A percentile compares a stretch with the other conserved stretches of the same genome.
Evolutionary conservation across 2,888 invertebrate genomes (phyloP).

Genomic region (Eulithis prunata): DNA sequence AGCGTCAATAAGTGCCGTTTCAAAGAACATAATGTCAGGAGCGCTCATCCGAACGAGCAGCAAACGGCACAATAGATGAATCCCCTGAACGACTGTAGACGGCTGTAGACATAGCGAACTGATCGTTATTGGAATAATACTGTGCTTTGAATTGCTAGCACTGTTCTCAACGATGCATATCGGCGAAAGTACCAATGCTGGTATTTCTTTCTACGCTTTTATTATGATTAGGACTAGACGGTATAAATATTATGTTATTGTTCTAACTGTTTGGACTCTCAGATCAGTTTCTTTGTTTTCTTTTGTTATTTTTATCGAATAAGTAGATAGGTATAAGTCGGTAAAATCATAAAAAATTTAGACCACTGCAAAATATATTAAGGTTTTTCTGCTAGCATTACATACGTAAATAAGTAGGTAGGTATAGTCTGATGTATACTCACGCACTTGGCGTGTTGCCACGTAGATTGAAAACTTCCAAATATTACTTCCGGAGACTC

Average conservation of each 20-base stretch:
- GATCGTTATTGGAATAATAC: constrained; percentile 33
- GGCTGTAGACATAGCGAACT: constrained; percentile 7
- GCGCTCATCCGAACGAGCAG: constrained; percentile 25
- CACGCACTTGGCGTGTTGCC: constrained; percentile 62
- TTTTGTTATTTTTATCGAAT: background rate
- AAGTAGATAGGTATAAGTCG: too few relatives aligned
- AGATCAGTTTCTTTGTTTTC: background rate
- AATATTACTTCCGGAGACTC: constrained; percentile 63
- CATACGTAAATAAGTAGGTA: too few relatives aligned
- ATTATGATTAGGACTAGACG: background rate
- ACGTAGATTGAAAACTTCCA: constrained; percentile 59
- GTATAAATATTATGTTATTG: background rate
- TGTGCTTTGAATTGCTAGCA: constrained; percentile 9
- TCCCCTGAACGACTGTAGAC: constrained; percentile 21
- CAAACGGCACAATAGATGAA: constrained; percentile 28
- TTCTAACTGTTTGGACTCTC: too few relatives aligned
- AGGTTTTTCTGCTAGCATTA: too few relatives aligned
- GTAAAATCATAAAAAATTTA: too few relatives aligned
- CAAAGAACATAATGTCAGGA: constrained; percentile 24
- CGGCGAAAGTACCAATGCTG: background rate
- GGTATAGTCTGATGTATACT: constrained; percentile 33
- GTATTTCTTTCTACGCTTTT: background rate
- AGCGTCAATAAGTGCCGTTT: constrained; percentile 16
- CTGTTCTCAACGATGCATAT: constrained; percentile 17
- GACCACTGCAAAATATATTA: too few relatives aligned